These are phyloP conservation scores for Neolamprologus kungweensis DNA, from an alignment of 2,113 vertebrate genomes.

Conservation along the genomic window DNA sequence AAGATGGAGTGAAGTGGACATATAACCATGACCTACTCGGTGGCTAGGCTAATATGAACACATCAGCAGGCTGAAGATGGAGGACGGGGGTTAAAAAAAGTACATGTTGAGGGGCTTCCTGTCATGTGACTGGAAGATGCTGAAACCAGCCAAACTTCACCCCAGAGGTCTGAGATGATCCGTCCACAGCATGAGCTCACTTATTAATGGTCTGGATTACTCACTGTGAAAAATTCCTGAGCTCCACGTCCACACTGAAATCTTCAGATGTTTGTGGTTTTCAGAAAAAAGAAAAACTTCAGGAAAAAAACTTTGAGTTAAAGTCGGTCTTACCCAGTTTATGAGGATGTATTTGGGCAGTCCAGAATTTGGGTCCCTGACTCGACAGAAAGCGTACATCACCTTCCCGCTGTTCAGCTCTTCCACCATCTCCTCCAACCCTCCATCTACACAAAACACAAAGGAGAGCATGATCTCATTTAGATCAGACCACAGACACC, in stretches of 20 bases:
- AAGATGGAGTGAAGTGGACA: not conserved
- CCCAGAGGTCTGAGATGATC: not conserved
- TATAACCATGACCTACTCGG: not conserved
- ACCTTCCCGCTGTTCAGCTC: conserved; percentile 92
- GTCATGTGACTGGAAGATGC: not conserved
- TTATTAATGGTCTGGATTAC: not conserved
- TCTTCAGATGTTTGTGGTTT: not conserved
- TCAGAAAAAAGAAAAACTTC: not conserved
- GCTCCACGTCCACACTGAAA: not conserved
- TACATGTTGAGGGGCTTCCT: not conserved
- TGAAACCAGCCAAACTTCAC: not conserved
- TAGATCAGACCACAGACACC: not conserved
- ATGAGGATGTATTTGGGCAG: conserved; percentile 91
- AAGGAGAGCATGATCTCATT: not conserved
- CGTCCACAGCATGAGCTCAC: not conserved
- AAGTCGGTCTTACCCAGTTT: conserved; percentile 84
- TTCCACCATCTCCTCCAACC: conserved; percentile 90
- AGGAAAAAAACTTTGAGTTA: not conserved
- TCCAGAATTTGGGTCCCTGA: conserved; percentile 86
- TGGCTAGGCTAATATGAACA: not conserved
- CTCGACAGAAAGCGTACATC: conserved; percentile 95
- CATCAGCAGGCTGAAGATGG: not conserved
- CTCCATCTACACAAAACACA: conserved; percentile 73
- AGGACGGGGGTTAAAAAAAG: not conserved
- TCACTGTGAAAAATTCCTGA: not conserved